Evolutionary conservation across 2,797 vertebrate species (phyloP), one percentile per base, ranked within the genome.

Genomic region (Eutrigla gurnardus): DNA sequence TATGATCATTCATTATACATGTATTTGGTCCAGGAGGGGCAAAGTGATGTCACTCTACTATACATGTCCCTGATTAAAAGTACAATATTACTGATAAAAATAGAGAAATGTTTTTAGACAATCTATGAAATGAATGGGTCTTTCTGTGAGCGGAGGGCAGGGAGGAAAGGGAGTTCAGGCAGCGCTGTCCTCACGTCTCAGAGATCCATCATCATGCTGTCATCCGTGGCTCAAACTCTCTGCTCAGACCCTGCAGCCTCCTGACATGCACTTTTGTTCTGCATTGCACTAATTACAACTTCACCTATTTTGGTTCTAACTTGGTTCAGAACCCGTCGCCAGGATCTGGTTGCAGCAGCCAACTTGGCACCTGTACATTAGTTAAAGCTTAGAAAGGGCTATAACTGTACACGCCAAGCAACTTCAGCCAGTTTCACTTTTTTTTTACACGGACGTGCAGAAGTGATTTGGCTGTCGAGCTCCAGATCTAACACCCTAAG

Each of bases 151-250:
- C 15, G 35, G 52, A 35, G 43, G 60, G 66, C 25, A 25, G n/a
- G 8, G 50, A 74, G 14, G n/a, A 52, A n/a, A 6, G 7, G 9
- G 35, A 58, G 35, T 50, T 77, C 17, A 63, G 45, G 73, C 64
- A 57, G 47, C 52, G 40, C 25, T 55, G 69, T 52, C 77, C 47
- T 86, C 63, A 73, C 68, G 79, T 78, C 54, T 80, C 65, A 76
- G 45, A 77, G 50, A 83, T 85, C 79, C 73, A 84, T 90, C 89
- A 87, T 76, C 73, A 66, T 68, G 77, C 68, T 81, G 86, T 91
- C 84, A 86, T 85, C 47, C 59, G 54, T 76, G 49, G 65, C 52
- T 54, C 32, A 54, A 54, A 54, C 25, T 25, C 72, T 77, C 76
- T 17, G 76, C 75, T 82, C 65, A 63, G 64, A 79, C 73, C 63